Conservation (phyloP, 2,888 invertebrate genomes). For the Acanthosepion lycidas region DNA sequence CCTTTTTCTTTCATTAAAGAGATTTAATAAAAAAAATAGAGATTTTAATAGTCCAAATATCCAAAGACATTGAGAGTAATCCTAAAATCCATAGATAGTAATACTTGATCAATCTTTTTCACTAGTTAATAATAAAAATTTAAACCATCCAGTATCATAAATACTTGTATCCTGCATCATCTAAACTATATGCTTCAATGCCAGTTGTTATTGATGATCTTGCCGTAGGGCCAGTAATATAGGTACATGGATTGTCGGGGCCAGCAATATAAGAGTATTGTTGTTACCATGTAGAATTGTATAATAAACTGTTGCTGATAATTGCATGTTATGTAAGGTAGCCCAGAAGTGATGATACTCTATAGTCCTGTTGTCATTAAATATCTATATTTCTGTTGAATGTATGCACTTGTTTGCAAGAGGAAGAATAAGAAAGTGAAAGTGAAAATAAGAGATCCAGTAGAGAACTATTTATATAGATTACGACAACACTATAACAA, state of each 20-base stretch:
- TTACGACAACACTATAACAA: neutral
- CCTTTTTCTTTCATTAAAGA: neutral
- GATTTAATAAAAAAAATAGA: neutral
- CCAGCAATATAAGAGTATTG: neutral
- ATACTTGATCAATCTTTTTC: neutral
- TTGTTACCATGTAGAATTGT: neutral
- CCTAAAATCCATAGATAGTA: neutral
- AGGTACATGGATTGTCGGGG: neutral
- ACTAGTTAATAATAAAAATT: neutral
- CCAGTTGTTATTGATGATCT: neutral
- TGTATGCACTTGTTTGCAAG: neutral
- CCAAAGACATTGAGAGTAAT: neutral
- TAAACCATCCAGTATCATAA: neutral
- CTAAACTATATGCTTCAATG: neutral
- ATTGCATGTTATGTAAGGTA: conserved; percentile 33
- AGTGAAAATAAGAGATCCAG: neutral
- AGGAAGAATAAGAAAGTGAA: neutral
- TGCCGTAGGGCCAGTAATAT: neutral
- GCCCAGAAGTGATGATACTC: neutral
- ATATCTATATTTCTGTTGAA: neutral
- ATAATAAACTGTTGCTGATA: neutral
- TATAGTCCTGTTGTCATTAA: neutral
- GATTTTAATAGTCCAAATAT: neutral
- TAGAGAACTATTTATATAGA: neutral
- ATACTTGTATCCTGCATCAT: conserved; percentile 18